Base-by-base conservation (phyloP, 2,113 vertebrate species). In the Equus przewalskii region DNA sequence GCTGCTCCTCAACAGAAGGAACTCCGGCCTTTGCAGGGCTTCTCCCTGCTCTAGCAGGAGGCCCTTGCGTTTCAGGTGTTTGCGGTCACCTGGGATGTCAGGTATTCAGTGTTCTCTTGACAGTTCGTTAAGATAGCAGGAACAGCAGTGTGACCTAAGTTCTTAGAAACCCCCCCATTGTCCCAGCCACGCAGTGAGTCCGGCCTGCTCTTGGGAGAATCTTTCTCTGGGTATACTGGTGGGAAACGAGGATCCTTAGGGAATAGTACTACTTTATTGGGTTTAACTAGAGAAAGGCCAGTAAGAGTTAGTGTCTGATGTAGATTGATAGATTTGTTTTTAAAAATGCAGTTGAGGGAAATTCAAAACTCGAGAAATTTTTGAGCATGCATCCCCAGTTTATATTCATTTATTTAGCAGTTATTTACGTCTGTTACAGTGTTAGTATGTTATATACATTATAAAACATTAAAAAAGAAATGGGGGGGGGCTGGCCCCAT, bases 381-480 rank as follows among this genome's bases (percentile, higher is more conserved):
- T 56, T 78, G 64, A 69, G 64, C 28, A 46, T 4, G 16, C 30
- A 26, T 7, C 33, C 30, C n/a, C 24, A 62, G 54, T 51, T 95
- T 75, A 70, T 22, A 44, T 26, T 79, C 67, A 62, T 70, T 88
- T 88, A 24, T 72, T 87, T 49, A 62, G 73, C 67, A 49, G 13
- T 73, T 46, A 41, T 67, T 95, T 81, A 70, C 12, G 36, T 54
- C 28, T 67, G 3, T 41, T 89, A 33, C n/a, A 76, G 3, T 91
- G 16, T 72, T 72, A 56, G 62, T 75, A 56, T 89, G 54, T 62
- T 81, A 58, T 1, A n/a, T 82, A 73, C 46, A 62, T 78, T 87
- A 88, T 12, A 75, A 76, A 89, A 73, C 83, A 92, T 36, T 91
- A 15, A 85, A 69, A 87, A 91, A 64, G 65, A 88, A 79, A 36